Base-by-base conservation (phyloP, 2,797 vertebrate species). In the Rhinoraja longicauda region DNA sequence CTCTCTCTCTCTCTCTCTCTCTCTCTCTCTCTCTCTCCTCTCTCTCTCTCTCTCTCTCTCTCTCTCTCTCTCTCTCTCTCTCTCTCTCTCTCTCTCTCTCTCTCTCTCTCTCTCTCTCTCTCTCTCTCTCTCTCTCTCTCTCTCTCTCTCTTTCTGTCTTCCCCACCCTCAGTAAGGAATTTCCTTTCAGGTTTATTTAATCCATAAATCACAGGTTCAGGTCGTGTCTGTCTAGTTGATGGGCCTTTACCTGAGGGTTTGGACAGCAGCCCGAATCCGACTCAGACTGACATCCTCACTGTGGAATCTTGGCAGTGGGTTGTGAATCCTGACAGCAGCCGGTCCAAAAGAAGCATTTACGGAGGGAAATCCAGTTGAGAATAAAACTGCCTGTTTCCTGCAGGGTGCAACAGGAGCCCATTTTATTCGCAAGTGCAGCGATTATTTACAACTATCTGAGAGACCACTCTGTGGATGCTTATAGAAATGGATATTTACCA, bases 361-460 rank as follows among this genome's bases (percentile, higher is more conserved):
- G 39, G 73, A 91, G 90, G 39, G 90, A 73, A 91, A 53, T n/a
- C 36, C 26, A 26, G 36, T 91, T 91, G 5, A 45, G 9, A 73
- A 91, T 91, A 91, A 45, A 67, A 53, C 90, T 72, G 53, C 36
- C 21, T 72, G 91, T 73, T 91, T 91, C 90, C 90, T 91, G 90
- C 90, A 91, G 90, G 67, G 90, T 53, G 90, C 90, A 91, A 91
- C 39, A 91, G 53, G 32, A 70, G 67, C 90, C 26, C 70, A 53
- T 91, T 29, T 91, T 91, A 67, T 84, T 32, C 62, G 36, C n/a
- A 88, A 36, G n/a, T 67, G n/a, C 59, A 67, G 64, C 36, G 64
- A 32, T 36, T 67, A 21, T 67, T 88, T 36, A 59, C 59, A 29
- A 36, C 59, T 36, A 32, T 19, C 84, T 36, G 32, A 88, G 19